Percentiles rank a stretch among this genome's conserved stretches.
Conservation (phyloP, 2,113 vertebrate species). For the Dicaeum eximium region DNA sequence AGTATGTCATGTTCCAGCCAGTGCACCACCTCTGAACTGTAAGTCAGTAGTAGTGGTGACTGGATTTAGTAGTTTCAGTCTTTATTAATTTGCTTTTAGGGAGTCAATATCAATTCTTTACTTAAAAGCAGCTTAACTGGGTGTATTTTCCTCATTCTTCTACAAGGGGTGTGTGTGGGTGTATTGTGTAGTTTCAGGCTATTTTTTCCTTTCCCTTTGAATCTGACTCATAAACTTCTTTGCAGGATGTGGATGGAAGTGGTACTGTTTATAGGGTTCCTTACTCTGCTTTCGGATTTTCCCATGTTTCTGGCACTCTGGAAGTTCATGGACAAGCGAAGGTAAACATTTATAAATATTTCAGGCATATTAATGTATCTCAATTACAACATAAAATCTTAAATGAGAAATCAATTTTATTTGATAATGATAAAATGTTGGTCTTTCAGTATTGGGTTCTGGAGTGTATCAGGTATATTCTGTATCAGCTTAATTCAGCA, state of each 20-base stretch:
- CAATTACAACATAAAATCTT: neutral
- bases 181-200: neutral
- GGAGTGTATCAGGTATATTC: neutral
- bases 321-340: conserved; percentile 76
- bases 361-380: neutral
- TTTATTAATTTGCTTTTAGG: neutral
- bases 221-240: conserved; percentile 1
- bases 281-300: conserved; percentile 88
- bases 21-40: neutral
- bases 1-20: neutral
- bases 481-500: neutral
- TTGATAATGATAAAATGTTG: neutral
- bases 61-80: neutral
- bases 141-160: neutral
- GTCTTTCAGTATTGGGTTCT: neutral
- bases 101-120: neutral
- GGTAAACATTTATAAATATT: conserved; percentile 66
- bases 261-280: conserved; percentile 85
- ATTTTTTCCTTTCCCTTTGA: neutral
- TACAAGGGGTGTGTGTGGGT: neutral
- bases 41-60: neutral
- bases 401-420: neutral
- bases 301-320: conserved; percentile 80
- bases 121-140: neutral
- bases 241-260: conserved; percentile 84